Evolutionary conservation across 2,888 invertebrate genomes (phyloP), one percentile per base, ranked within the genome.

Genomic region (Drosophila cognata): DNA sequence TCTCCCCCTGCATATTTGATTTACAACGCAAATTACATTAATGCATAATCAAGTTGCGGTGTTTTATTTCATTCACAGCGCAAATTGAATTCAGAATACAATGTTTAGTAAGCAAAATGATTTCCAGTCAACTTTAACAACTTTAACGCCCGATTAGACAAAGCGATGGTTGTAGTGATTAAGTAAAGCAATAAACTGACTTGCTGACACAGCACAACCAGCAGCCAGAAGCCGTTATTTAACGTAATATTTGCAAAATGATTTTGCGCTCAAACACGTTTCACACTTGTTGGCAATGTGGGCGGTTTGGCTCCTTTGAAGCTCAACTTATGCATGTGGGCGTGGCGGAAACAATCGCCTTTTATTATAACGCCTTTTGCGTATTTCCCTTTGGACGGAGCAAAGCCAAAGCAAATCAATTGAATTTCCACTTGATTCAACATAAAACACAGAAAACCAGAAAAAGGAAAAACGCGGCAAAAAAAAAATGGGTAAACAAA

Each of bases 371-470:
- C 67, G 70, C 71, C 79, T 77, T 65, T 61, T 73, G 66, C 75
- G 55, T 69, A 77, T 76, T 77, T 61, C 64, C 58, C 64, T 71
- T 75, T 66, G 56, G 38, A 59, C 51, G 41, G 57, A 56, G 62
- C 71, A 68, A 77, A 89, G 87, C 89, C 79, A 84, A 74, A 85
- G 76, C 82, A 88, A 90, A 87, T 88, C 87, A 90, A 88, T 87
- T 80, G 76, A 82, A 88, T 88, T 87, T 90, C 87, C 89, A 90
- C 82, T 88, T 89, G 87, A 87, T 82, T 88, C 84, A 73, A 90
- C 90, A 83, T 76, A 83, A 81, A 85, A 74, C 63, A 84, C 82
- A 71, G 63, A 71, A 65, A 71, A 64, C n/a, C 48, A 57, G 52
- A 50, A 51, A 60, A 64, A 38, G 21, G 53, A 50, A 43, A 68